Base-by-base conservation (phyloP, 2,888 invertebrate genomes). In the Agrotis exclamationis region DNA sequence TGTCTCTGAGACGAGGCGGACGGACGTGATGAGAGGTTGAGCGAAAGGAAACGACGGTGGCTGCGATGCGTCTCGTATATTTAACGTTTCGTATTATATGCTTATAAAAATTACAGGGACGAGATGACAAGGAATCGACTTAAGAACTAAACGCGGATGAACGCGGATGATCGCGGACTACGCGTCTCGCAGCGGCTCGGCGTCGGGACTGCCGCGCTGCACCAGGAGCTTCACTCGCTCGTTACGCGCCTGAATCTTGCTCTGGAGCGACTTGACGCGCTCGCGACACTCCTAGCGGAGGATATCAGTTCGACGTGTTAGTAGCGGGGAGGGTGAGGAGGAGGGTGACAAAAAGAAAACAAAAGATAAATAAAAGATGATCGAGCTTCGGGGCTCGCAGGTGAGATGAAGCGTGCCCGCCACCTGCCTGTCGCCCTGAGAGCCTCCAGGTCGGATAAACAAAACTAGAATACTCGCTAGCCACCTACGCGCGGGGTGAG, bases 211-310 rank as follows among this genome's bases (percentile, higher is more conserved):
- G 96, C 98, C 99, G 92, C 98, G 98, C 96, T 98, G 98, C 93
- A 98, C 97, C 90, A 99, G 96, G 88, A 98, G 96, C 95, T 98
- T 99, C 92, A 98, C 98, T 92, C 98, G 98, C 96, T 99, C 99
- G 93, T 97, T 97, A 86, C 98, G 98, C 96, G 98, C 98, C 91
- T 97, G 97, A 91, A 99, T 98, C 97, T 98, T 98, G 96, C 97
- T 98, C 95, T 98, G 98, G 92, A 99, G 97, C 93, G 97, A 97
- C 94, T 98, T 98, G 90, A 98, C 97, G 96, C 97, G 97, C 96
- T 99, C 98, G 93, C 98, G 98, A 97, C 97, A 98, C 94, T 97
- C 97, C 98, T 99, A 96, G 86, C 91, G 92, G 93, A 93, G 93
- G 96, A 96, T 95, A 96, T 93, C 93, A 90, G 85, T 88, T 79